These are phyloP conservation scores for Apotomis turbidana DNA, from an alignment of 2,888 invertebrate genomes.

Conservation along the genomic window DNA sequence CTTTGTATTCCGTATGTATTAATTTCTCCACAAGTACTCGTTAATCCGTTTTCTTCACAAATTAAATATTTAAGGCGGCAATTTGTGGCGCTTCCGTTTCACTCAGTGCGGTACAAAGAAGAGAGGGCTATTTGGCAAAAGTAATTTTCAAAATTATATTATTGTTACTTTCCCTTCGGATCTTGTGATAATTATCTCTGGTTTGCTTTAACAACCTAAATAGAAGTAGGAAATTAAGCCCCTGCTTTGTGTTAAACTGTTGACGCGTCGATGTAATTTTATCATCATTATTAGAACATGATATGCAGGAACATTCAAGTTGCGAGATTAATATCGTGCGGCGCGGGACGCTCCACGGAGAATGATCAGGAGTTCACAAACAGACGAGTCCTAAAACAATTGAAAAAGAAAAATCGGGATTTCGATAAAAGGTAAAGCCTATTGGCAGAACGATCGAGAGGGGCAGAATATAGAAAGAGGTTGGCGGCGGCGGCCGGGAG, in stretches of 20 bases:
- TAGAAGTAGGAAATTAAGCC: constrained; percentile 71
- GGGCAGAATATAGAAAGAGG: constrained; percentile 69
- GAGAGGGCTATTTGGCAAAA: constrained; percentile 68
- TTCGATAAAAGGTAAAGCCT: constrained; percentile 75
- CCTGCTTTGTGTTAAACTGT: constrained; percentile 62
- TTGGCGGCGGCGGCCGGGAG: constrained; percentile 54
- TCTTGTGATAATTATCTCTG: constrained; percentile 77
- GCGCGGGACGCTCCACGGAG: constrained; percentile 4
- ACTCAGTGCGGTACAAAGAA: constrained; percentile 68
- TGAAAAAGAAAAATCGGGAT: constrained; percentile 51
- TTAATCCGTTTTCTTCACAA: constrained; percentile 74
- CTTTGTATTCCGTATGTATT: constrained; percentile 54
- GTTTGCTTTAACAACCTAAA: constrained; percentile 76
- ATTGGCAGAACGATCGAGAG: constrained; percentile 68
- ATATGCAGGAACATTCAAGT: constrained; percentile 27
- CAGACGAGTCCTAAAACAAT: constrained; percentile 47
- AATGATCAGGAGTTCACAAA: constrained; percentile 30
- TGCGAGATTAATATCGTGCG: constrained; percentile 21
- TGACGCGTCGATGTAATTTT: constrained; percentile 40
- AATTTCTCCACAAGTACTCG: constrained; percentile 66
- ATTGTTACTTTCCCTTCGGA: constrained; percentile 76
- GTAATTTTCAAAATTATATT: constrained; percentile 78
- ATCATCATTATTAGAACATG: constrained; percentile 27
- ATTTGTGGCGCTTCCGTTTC: constrained; percentile 76
- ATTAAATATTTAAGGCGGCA: constrained; percentile 77